Conservation (phyloP, 2,113 vertebrate species). For the Psephotus haematonotus region DNA sequence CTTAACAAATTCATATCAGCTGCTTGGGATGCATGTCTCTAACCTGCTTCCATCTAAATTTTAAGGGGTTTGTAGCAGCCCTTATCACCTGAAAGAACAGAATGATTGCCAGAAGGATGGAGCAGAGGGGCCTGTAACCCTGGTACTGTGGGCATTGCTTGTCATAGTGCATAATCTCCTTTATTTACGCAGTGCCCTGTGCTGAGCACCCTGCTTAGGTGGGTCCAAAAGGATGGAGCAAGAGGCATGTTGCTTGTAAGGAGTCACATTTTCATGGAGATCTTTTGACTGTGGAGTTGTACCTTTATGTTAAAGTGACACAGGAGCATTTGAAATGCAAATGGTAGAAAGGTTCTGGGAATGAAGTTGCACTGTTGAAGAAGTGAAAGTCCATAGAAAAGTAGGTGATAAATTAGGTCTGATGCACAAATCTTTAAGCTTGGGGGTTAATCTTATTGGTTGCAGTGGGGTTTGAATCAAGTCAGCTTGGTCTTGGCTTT, state of each 20-base stretch:
- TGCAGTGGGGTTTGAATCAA: not conserved
- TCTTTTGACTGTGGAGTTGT: not conserved
- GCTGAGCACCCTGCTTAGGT: not conserved
- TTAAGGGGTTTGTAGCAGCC: not conserved
- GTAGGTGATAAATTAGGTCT: not conserved
- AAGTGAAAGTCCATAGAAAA: not conserved
- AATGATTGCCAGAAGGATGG: not conserved
- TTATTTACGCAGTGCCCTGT: not conserved
- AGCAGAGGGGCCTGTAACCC: not conserved
- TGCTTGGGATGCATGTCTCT: not conserved
- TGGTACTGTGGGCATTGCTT: not conserved
- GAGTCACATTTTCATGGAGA: not conserved
- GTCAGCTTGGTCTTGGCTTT: not conserved
- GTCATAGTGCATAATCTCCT: rapidly evolving
- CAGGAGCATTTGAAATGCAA: not conserved
- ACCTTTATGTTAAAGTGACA: not conserved
- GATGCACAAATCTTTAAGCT: not conserved
- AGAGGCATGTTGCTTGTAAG: not conserved
- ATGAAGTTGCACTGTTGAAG: not conserved
- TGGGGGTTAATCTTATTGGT: not conserved
- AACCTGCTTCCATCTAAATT: not conserved
- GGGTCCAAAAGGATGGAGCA: rapidly evolving
- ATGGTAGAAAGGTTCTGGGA: not conserved
- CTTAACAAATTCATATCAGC: not conserved
- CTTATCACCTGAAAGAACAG: not conserved